phyloP scores from a whole-genome alignment of 2,113 vertebrate species.

The Gasterosteus aculeatus region DNA sequence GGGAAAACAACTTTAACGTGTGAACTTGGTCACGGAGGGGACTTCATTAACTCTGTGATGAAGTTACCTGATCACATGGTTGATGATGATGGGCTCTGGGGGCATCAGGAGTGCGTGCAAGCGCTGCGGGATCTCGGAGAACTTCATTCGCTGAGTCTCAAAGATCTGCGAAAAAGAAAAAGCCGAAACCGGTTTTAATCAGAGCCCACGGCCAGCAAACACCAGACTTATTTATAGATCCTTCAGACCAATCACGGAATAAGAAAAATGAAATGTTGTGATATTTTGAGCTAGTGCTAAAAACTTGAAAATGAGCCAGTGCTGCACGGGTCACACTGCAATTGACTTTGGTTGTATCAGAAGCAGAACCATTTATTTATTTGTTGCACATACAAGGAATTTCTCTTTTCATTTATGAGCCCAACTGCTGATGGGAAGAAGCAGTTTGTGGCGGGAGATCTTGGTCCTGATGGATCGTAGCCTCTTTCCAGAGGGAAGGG shows the following conservation, averaged over 20 bases:
- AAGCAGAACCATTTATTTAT: no score
- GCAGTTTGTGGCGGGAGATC: no score
- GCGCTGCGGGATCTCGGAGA: conserved; percentile 98
- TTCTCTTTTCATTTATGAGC: no score
- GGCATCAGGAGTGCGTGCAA: conserved; percentile 97
- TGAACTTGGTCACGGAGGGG: not conserved
- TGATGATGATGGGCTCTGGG: conserved; percentile 99
- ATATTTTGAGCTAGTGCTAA: no score
- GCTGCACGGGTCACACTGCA: no score
- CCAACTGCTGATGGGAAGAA: no score
- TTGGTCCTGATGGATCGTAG: no score
- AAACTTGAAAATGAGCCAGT: no score
- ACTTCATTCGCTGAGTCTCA: conserved; percentile 96
- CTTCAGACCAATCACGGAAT: not conserved
- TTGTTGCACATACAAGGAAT: no score
- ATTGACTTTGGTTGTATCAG: no score
- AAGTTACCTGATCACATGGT: conserved; percentile 95
- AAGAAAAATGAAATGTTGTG: not conserved
- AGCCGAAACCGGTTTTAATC: not conserved
- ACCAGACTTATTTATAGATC: not conserved
- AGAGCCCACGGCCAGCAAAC: not conserved
- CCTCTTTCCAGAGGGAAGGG: no score
- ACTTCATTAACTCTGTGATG: no score
- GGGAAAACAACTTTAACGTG: not conserved
- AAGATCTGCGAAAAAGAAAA: conserved; percentile 87